Percentiles rank a stretch among this genome's conserved stretches.
phyloP scores from a whole-genome alignment of 2,888 invertebrate species.

The Dynastes hyllus region DNA sequence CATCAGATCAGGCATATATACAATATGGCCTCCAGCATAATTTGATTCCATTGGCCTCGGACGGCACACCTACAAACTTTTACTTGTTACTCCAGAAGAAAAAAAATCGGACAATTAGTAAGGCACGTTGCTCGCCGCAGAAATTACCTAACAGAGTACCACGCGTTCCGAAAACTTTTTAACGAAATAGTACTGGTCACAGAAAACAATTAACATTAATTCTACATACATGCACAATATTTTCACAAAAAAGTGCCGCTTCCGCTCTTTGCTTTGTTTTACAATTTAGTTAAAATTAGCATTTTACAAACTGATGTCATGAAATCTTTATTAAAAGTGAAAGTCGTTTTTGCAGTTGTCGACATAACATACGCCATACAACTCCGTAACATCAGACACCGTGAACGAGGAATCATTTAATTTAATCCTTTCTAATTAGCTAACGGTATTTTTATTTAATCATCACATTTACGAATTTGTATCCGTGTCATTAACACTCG shows the following conservation, averaged over 20 bases:
- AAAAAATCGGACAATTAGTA: slow-evolving; percentile 42
- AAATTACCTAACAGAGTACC: not conserved
- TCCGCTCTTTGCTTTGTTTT: slow-evolving; percentile 39
- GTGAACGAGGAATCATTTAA: slow-evolving; percentile 10
- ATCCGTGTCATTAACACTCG: slow-evolving; percentile 18
- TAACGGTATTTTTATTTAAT: not conserved
- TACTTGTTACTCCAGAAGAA: slow-evolving; percentile 40
- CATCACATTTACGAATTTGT: not conserved
- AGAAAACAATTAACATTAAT: not conserved
- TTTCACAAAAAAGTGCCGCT: slow-evolving; percentile 28
- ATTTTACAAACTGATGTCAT: slow-evolving; percentile 45
- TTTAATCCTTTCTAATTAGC: slow-evolving; percentile 24
- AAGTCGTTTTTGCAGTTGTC: slow-evolving; percentile 57
- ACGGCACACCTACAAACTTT: slow-evolving; percentile 50
- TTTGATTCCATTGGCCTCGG: slow-evolving; percentile 51
- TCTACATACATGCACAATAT: not conserved
- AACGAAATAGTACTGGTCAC: not conserved
- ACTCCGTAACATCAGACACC: slow-evolving; percentile 2
- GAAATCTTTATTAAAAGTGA: slow-evolving; percentile 57
- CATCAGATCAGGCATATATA: slow-evolving; percentile 23
- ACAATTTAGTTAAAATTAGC: slow-evolving; percentile 32
- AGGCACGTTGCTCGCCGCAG: slow-evolving; percentile 21
- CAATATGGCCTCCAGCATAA: slow-evolving; percentile 50
- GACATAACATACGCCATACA: slow-evolving; percentile 24
- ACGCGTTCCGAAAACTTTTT: not conserved